phyloP scores from a whole-genome alignment of 1,140 invertebrate genomes.

The Hycleus cichorii region DNA sequence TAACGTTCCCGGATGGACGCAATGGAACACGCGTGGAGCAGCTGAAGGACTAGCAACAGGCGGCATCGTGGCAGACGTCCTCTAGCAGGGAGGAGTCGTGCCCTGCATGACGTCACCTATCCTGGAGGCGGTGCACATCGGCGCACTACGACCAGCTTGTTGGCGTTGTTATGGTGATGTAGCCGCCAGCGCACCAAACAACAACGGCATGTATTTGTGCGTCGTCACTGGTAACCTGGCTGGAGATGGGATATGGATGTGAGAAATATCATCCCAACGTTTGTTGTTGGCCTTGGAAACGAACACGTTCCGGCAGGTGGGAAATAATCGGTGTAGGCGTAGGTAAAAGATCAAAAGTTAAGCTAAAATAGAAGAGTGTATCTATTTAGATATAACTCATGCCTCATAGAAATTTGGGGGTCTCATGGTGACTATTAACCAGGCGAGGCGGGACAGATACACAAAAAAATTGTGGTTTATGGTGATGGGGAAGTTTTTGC shows the following conservation, averaged over 20 bases:
- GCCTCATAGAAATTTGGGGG: no score
- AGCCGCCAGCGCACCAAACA: slow-evolving; percentile 27
- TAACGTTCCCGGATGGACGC: slow-evolving; percentile 12
- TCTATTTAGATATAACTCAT: no score
- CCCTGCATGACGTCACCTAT: slow-evolving; percentile 30
- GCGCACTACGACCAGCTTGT: slow-evolving; percentile 31
- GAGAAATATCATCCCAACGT: slow-evolving; percentile 8
- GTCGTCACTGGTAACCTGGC: slow-evolving; percentile 35
- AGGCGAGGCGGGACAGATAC: not conserved
- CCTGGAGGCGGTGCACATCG: slow-evolving; percentile 36
- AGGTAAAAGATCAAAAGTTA: no score
- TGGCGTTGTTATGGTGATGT: slow-evolving; percentile 32
- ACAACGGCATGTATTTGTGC: slow-evolving; percentile 27
- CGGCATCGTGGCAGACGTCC: slow-evolving; percentile 32
- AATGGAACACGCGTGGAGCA: slow-evolving; percentile 25
- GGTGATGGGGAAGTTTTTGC: not conserved
- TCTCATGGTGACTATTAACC: no score
- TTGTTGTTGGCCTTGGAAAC: slow-evolving; percentile 24
- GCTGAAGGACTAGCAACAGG: slow-evolving; percentile 41
- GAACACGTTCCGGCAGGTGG: slow-evolving; percentile 5
- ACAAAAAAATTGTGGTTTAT: not conserved
- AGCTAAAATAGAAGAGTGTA: no score
- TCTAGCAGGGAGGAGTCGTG: slow-evolving; percentile 32
- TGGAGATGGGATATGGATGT: not conserved
- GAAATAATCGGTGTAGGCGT: not conserved